These are phyloP conservation scores for Pachydiplax longipennis DNA, from an alignment of 2,888 invertebrate genomes.

Conservation along the genomic window DNA sequence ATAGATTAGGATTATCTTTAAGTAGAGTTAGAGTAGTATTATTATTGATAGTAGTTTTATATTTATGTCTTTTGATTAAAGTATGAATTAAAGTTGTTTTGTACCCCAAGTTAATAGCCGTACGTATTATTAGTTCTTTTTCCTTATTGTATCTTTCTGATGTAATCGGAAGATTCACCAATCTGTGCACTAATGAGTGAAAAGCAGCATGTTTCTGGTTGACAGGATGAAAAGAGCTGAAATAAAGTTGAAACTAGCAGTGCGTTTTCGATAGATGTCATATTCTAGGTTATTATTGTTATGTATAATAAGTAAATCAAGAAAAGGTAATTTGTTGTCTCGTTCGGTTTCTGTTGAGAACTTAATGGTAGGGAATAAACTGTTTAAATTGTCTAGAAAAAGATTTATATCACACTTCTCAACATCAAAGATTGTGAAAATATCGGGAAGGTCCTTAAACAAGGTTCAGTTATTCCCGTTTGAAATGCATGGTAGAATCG, in stretches of 20 bases:
- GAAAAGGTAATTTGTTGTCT: neutral
- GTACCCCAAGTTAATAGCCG: no score
- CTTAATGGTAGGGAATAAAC: neutral
- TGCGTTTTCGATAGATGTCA: neutral
- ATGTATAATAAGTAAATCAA: neutral
- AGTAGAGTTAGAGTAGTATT: no score
- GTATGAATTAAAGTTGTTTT: no score
- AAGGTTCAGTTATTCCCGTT: no score
- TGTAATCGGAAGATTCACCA: neutral
- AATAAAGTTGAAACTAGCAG: neutral
- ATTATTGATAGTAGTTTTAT: no score
- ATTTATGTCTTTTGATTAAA: no score
- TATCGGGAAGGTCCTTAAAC: no score
- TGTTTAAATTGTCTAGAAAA: neutral
- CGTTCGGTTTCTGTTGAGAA: neutral
- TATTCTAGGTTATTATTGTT: neutral
- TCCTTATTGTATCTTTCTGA: no score
- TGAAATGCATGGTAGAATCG: no score
- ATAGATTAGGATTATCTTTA: no score
- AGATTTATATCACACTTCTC: neutral
- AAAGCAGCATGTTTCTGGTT: neutral
- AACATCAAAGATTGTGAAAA: neutral
- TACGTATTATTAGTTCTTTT: no score
- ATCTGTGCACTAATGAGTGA: neutral
- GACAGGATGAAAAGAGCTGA: neutral